These are phyloP conservation scores for Hyperoodon ampullatus DNA, from an alignment of 2,113 vertebrate genomes.

Conservation along the genomic window DNA sequence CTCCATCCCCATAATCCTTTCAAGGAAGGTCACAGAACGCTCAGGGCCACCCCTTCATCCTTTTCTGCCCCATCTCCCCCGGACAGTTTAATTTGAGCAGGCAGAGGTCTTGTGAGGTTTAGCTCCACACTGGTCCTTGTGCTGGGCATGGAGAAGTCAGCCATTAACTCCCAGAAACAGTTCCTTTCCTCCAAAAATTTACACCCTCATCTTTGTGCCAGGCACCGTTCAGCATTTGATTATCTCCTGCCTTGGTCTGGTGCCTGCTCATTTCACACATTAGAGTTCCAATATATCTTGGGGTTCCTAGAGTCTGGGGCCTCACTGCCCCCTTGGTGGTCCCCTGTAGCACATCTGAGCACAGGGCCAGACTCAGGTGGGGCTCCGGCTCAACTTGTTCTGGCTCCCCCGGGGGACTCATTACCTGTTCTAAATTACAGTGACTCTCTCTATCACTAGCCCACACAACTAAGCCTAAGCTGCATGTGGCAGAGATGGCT, in stretches of 20 bases:
- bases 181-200: background rate
- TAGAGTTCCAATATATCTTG: background rate
- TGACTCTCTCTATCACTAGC: background rate
- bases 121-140: background rate
- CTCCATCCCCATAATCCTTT: background rate
- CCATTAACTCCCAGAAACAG: background rate
- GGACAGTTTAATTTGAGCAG: background rate
- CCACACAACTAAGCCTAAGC: background rate
- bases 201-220: background rate
- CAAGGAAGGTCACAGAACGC: background rate
- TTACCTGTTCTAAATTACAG: background rate
- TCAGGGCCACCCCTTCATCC: background rate
- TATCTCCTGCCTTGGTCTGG: background rate
- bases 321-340: background rate
- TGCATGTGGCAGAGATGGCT: background rate
- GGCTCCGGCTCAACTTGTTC: background rate
- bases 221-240: background rate
- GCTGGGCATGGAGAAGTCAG: background rate
- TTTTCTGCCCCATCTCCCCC: background rate
- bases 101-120: background rate
- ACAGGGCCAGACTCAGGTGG: background rate
- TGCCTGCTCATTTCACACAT: background rate
- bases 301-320: background rate
- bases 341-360: background rate
- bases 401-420: background rate